Percentiles rank a stretch among this genome's conserved stretches.
phyloP scores from a whole-genome alignment of 2,797 vertebrate genomes.

The Epinephelus awoara region DNA sequence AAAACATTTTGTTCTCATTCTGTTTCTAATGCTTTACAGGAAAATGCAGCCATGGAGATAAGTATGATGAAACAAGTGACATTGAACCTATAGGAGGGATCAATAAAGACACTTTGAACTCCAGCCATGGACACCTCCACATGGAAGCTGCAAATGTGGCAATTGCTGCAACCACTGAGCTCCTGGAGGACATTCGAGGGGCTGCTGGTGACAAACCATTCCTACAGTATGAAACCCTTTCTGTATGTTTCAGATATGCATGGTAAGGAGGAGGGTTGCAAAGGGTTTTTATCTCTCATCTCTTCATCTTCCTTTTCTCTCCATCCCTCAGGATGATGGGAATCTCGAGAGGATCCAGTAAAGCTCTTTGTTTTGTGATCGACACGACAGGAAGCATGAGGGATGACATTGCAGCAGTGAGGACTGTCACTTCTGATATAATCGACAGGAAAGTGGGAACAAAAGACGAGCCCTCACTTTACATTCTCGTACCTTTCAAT shows the following conservation, averaged over 20 bases:
- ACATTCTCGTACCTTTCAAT: slow-evolving; percentile 74
- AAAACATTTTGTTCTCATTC: neutral
- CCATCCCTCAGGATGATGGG: slow-evolving; percentile 24
- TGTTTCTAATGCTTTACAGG: slow-evolving; percentile 58
- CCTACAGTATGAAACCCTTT: slow-evolving; percentile 57
- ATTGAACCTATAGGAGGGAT: slow-evolving; percentile 71
- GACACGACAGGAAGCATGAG: slow-evolving; percentile 73
- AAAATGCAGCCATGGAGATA: slow-evolving; percentile 84
- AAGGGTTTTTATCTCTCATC: no score
- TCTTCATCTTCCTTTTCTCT: neutral
- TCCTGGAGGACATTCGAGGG: slow-evolving; percentile 67
- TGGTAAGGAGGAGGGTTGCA: no score
- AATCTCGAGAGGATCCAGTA: slow-evolving; percentile 50
- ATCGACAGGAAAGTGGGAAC: slow-evolving; percentile 64
- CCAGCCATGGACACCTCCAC: slow-evolving; percentile 72
- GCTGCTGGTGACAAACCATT: slow-evolving; percentile 67
- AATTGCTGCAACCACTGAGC: slow-evolving; percentile 60
- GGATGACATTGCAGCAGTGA: slow-evolving; percentile 59
- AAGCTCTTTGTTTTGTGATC: slow-evolving; percentile 73
- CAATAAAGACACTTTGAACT: slow-evolving; percentile 60
- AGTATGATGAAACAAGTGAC: slow-evolving; percentile 50
- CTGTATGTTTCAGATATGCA: neutral
- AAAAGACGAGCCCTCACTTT: slow-evolving; percentile 55
- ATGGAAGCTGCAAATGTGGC: slow-evolving; percentile 61
- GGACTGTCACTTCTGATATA: slow-evolving; percentile 18